These are phyloP conservation scores for Ploceus nigricollis DNA, from an alignment of 2,113 vertebrate species.

Conservation along the genomic window DNA sequence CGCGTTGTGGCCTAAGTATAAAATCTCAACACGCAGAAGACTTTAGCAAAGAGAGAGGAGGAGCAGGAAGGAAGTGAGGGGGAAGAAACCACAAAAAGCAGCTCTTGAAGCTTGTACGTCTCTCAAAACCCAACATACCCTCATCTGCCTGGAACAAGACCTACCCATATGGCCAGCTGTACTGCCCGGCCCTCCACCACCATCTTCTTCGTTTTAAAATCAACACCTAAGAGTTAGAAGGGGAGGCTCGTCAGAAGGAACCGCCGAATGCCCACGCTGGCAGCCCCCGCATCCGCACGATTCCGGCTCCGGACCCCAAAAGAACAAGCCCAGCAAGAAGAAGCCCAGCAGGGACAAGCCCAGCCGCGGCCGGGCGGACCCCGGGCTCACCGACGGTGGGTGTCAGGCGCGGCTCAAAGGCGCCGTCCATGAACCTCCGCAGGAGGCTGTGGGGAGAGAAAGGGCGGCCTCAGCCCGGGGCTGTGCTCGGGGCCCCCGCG, in stretches of 20 bases:
- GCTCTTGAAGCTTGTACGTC: rapidly evolving
- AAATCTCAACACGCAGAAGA: rapidly evolving
- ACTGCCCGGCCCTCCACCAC: neutral
- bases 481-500: rapidly evolving
- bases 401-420: neutral
- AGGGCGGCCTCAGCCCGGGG: neutral
- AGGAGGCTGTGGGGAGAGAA: constrained; percentile 5
- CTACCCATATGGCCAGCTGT: constrained; percentile 53
- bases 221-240: neutral
- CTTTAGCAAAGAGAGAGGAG: neutral
- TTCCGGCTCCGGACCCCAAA: neutral
- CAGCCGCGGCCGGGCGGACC: rapidly evolving
- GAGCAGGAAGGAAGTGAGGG: no score
- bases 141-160: rapidly evolving
- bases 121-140: neutral
- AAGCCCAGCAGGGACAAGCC: neutral
- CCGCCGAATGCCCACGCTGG: rapidly evolving
- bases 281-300: neutral
- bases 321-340: rapidly evolving
- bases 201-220: constrained; percentile 48
- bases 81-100: neutral
- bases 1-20: rapidly evolving
- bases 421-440: constrained; percentile 17
- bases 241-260: neutral
- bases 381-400: constrained; percentile 24